Conservation (phyloP, 2,113 vertebrate species). For the Stictonetta naevosa region DNA sequence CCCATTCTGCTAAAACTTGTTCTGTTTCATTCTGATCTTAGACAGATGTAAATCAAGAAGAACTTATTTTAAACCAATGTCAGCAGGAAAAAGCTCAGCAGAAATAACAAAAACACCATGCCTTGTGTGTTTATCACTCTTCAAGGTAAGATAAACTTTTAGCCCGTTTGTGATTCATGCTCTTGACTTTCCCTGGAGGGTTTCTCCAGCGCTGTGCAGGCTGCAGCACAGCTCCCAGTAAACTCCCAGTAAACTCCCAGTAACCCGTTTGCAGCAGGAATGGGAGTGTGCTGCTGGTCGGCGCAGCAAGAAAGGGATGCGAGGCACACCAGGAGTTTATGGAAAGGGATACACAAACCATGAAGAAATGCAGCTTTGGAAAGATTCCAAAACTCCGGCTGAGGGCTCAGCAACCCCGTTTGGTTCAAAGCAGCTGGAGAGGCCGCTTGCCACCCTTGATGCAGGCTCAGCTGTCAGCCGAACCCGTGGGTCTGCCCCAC, state of each 20-base stretch:
- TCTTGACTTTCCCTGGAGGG: not conserved
- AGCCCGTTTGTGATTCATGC: not conserved
- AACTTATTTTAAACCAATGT: conserved; percentile 29
- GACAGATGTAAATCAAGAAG: conserved; percentile 61
- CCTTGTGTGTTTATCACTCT: not conserved
- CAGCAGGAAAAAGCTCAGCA: conserved; percentile 50
- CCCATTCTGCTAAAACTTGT: conserved; percentile 34
- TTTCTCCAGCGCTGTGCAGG: not conserved
- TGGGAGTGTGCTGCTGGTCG: not conserved
- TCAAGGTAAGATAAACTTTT: not conserved
- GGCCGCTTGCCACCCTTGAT: rapidly evolving
- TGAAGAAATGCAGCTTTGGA: rapidly evolving
- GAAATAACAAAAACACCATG: not conserved
- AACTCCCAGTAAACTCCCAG: not conserved
- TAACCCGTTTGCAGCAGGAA: rapidly evolving
- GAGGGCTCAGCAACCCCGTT: rapidly evolving
- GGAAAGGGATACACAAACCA: not conserved
- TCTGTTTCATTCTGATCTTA: conserved; percentile 13
- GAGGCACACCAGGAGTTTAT: rapidly evolving
- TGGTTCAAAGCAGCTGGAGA: not conserved
- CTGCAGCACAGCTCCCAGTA: not conserved
- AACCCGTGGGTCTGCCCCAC: not conserved
- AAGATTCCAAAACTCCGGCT: not conserved
- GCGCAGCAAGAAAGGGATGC: not conserved
- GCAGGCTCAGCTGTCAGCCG: not conserved